A percentile compares a stretch with the other conserved stretches of the same genome.
phyloP scores from a whole-genome alignment of 2,888 invertebrate species.

The Spicauda simplicius region DNA sequence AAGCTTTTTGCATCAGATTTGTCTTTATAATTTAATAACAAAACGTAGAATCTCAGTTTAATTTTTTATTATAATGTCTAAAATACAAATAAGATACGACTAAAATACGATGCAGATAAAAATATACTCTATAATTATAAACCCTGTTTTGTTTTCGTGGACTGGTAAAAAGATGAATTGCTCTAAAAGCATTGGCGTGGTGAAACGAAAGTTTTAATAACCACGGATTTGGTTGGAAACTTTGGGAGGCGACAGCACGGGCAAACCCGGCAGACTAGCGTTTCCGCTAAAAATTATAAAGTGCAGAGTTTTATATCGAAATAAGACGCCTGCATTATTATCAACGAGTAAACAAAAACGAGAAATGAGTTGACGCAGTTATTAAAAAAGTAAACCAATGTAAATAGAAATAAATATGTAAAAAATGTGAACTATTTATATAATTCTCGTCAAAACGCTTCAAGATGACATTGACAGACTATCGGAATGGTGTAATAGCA shows the following conservation, averaged over 20 bases:
- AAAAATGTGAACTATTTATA: no score
- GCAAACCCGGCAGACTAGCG: conserved; percentile 14
- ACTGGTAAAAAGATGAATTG: conserved; percentile 25
- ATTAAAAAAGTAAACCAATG: no score
- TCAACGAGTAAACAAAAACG: neutral
- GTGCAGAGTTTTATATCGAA: conserved; percentile 8
- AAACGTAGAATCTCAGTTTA: no score
- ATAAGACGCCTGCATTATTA: neutral
- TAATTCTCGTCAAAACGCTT: no score
- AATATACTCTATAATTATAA: neutral
- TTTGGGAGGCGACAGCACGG: conserved; percentile 41
- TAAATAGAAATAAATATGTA: no score
- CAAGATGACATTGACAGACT: no score
- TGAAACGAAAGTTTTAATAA: conserved; percentile 44
- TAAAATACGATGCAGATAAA: neutral
- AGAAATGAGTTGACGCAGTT: neutral
- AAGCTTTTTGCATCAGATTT: no score
- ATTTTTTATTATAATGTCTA: no score
- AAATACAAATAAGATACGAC: neutral
- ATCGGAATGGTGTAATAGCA: no score
- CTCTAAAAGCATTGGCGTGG: conserved; percentile 27
- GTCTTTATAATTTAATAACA: no score
- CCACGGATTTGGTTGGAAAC: conserved; percentile 42
- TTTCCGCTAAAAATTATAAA: conserved; percentile 19
- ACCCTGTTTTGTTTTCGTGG: neutral